These are phyloP conservation scores for Noctilio leporinus DNA, from an alignment of 2,113 vertebrate genomes.

Conservation along the genomic window DNA sequence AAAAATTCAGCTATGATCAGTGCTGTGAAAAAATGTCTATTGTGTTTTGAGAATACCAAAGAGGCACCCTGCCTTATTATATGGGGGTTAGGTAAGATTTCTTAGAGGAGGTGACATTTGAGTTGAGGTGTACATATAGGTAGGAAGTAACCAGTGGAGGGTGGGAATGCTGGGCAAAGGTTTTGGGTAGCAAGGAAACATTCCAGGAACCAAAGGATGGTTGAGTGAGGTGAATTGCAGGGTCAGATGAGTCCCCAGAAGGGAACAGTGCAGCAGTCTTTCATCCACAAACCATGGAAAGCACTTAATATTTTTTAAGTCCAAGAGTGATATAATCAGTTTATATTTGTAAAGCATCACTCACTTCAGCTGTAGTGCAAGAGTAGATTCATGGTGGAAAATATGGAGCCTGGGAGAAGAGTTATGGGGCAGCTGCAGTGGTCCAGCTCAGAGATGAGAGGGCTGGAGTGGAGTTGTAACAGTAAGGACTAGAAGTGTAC, in stretches of 20 bases:
- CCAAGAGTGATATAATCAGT: neutral
- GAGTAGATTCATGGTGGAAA: neutral
- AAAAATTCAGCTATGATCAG: neutral
- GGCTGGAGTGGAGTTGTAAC: neutral
- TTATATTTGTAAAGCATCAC: neutral
- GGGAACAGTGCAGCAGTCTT: neutral
- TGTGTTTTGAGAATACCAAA: neutral
- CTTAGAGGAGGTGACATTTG: constrained; percentile 8
- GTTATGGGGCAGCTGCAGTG: neutral
- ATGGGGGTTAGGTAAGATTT: neutral
- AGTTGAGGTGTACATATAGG: neutral
- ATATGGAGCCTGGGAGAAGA: neutral
- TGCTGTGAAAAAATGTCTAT: neutral
- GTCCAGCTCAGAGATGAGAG: neutral
- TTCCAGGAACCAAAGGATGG: neutral
- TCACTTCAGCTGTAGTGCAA: neutral
- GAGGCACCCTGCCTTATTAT: neutral
- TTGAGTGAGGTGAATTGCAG: neutral
- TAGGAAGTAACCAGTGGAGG: neutral
- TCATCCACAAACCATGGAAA: neutral
- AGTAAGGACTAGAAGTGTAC: neutral
- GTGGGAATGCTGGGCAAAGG: neutral
- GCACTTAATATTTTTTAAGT: neutral
- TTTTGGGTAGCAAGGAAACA: neutral
- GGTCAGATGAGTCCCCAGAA: neutral